Conservation (phyloP, 2,888 invertebrate species). For the Caenorhabditis afra region DNA sequence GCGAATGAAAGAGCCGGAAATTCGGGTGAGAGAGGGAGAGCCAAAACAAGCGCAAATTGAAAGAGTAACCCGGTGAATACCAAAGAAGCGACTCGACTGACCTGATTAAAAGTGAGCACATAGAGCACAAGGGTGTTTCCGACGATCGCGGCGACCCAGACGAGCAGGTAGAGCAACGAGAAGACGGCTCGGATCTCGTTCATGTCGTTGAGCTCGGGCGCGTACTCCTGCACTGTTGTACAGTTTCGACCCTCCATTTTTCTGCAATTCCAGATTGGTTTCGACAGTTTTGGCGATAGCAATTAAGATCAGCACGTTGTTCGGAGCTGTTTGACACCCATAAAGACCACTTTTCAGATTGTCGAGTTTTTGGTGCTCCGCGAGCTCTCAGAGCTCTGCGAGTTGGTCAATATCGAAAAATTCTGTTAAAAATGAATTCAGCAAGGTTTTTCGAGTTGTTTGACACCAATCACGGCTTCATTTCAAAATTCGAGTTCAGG, state of each 20-base stretch:
- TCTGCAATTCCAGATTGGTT: slow-evolving; percentile 3
- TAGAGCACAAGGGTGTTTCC: slow-evolving; percentile 79
- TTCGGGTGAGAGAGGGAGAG: slow-evolving; percentile 7
- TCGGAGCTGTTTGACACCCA: not conserved
- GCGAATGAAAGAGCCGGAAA: slow-evolving; percentile 32
- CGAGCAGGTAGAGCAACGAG: slow-evolving; percentile 75
- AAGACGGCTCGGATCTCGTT: slow-evolving; percentile 67
- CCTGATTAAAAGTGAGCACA: slow-evolving; percentile 77
- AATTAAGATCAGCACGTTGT: not conserved
- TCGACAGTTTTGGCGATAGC: not conserved
- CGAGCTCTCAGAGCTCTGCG: slow-evolving; percentile 1
- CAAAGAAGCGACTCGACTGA: slow-evolving; percentile 27
- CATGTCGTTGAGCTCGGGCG: slow-evolving; percentile 52
- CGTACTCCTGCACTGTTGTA: slow-evolving; percentile 46
- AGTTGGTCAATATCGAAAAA: too few species aligned
- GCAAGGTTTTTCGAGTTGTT: too few species aligned
- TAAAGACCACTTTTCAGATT: too few species aligned
- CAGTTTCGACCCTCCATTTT: slow-evolving; percentile 55
- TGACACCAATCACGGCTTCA: too few species aligned
- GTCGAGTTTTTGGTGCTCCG: too few species aligned
- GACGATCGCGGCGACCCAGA: slow-evolving; percentile 76
- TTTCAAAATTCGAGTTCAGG: not conserved
- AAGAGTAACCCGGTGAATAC: slow-evolving; percentile 15
- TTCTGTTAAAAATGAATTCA: not conserved
- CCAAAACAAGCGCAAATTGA: slow-evolving; percentile 35